phyloP scores from a whole-genome alignment of 2,113 vertebrate species.

The Pomatostomus ruficeps region DNA sequence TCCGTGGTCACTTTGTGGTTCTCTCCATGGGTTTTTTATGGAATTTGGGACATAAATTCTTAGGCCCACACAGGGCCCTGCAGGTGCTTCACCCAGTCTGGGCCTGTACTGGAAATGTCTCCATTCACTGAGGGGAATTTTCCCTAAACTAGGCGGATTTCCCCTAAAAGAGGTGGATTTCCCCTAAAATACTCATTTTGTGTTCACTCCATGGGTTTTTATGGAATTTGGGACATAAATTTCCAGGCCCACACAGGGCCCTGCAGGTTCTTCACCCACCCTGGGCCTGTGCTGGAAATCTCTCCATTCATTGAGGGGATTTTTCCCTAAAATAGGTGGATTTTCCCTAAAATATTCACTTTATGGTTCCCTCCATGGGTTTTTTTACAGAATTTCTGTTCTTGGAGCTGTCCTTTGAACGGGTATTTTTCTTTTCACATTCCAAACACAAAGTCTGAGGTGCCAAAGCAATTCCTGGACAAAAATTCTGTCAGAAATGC shows the following conservation, averaged over 20 bases:
- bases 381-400: background rate
- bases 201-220: background rate
- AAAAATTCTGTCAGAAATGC: background rate
- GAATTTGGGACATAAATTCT: too few relatives aligned
- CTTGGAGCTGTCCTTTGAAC: too few relatives aligned
- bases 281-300: background rate
- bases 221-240: background rate
- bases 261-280: background rate
- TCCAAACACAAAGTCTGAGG: background rate
- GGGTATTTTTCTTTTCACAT: background rate
- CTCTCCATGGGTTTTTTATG: too few relatives aligned
- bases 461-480: background rate
- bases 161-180: too few relatives aligned
- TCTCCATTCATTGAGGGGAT: too few relatives aligned
- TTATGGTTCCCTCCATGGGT: accelerated
- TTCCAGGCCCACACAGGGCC: background rate
- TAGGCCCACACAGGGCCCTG: too few relatives aligned
- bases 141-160: too few relatives aligned
- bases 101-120: too few relatives aligned
- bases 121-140: too few relatives aligned
- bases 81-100: too few relatives aligned
- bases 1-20: background rate
- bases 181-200: too few relatives aligned
- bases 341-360: background rate
- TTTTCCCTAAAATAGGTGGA: background rate